Percentiles rank a stretch among this genome's conserved stretches.
Conservation (phyloP, 53 echinoderm and acorn worm genomes). For the Paracentrotus lividus region DNA sequence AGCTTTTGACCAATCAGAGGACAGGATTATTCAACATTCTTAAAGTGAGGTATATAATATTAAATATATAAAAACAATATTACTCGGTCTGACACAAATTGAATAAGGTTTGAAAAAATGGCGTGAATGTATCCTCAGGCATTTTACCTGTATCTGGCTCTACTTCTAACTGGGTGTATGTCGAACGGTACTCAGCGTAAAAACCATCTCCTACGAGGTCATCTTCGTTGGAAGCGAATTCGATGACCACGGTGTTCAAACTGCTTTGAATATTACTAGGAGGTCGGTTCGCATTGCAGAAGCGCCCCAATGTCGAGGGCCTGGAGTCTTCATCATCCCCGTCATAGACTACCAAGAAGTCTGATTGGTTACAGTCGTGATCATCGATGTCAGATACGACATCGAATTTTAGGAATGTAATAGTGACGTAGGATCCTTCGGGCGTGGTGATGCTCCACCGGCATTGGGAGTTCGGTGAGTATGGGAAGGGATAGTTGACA, state of each 20-base stretch:
- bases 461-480: conserved; percentile 10
- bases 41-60: too few relatives aligned
- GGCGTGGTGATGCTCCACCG: conserved; percentile 75
- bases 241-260: conserved; percentile 33
- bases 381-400: conserved; percentile 61
- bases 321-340: background rate
- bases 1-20: too few relatives aligned
- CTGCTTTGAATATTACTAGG: conserved; percentile 8
- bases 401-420: conserved; percentile 74
- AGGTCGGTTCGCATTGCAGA: conserved; percentile 72
- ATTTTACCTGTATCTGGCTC: background rate
- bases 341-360: background rate
- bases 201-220: conserved; percentile 73
- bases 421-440: conserved; percentile 76
- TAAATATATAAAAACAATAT: too few relatives aligned
- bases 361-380: background rate
- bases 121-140: too few relatives aligned
- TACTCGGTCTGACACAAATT: too few relatives aligned
- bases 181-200: conserved; percentile 61
- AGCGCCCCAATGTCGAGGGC: conserved; percentile 48
- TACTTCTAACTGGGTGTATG: conserved; percentile 25
- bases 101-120: too few relatives aligned
- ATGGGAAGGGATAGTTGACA: conserved; percentile 72
- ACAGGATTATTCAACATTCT: too few relatives aligned
- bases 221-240: conserved; percentile 39